Base-by-base conservation (phyloP, 2,797 vertebrate species). In the Rhinichthys osculus region DNA sequence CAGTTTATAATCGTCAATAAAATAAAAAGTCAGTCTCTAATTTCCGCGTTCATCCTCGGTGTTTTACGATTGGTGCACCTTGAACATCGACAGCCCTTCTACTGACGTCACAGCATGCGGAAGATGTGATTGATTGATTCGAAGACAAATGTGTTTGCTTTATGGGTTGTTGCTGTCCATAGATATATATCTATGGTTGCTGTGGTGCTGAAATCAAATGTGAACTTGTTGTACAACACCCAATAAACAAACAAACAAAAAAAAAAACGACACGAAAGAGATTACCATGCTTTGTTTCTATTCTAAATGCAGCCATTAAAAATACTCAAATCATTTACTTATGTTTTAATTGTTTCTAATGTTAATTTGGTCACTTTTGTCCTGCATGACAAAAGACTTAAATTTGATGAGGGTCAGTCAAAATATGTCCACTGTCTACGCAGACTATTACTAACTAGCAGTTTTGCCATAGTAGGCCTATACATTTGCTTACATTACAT, bases 1-100 rank as follows among this genome's bases (percentile, higher is more conserved):
- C 4, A 1, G n/a, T 35, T 47, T n/a, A 52, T 35, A 38, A 38
- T 57, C 27, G 17, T 50, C 17, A 23, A 3, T 66, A 35, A 35
- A 35, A 19, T 11, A 21, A 4, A 13, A 3, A 30, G 19, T 17
- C 40, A 14, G 30, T 59, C 16, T 84, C 13, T 14, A 0, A 44
- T 79, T 85, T 85, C 83, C 83, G 83, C 52, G 19, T 85, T 57
- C 47, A 44, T 8, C 10, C 23, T 23, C 42, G 4, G 2, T 0
- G 11, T 23, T 78, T 52, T 5, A 52, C 7, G 44, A 54, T 84
- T 78, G 83, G 44, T 54, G 14, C 47, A 44, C 27, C 11, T 44
- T 40, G 17, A 76, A 5, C 71, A 0, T 4, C 5, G 23, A 16
- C 59, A 14, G 73, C 33, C 57, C 52, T 7, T 23, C 7, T 21